Evolutionary conservation across 2,797 vertebrate genomes (phyloP), one percentile per base, ranked within the genome.

Genomic region (Pangasius macronema): DNA sequence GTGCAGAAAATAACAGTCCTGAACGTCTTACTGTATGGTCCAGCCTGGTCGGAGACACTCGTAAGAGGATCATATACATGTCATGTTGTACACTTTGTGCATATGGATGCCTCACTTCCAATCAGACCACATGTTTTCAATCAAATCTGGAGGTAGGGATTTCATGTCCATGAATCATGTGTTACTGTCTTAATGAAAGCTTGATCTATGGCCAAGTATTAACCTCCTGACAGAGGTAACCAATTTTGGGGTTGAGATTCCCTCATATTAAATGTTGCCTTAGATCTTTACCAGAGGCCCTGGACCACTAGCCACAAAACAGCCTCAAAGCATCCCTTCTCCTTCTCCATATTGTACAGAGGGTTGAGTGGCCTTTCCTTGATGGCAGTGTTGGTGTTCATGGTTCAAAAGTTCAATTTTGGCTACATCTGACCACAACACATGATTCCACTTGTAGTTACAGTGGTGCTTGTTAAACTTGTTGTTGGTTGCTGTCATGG

Each of bases 381-480:
- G 8, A 79, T 30, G 30, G n/a, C 51, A 55, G 2, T 36, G 51
- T 10, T 57, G 57, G 79, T 36, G 33, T 24, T 51, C 46, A 76
- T 51, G 42, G 13, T 76, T 79, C n/a, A 51, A 10, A 53, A 10
- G 46, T 53, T 30, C 42, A 46, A 49, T 13, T 73, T 11, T 27
- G 46, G 46, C 30, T 76, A 30, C 73, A 51, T 76, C 73, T 8
- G 46, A 76, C 46, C 49, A 53, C 73, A 76, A 55, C 24, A 75
- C 75, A 30, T 77, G 75, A 53, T 75, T 75, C 42, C 72, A 75
- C 24, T 49, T 49, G 68, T 24, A 72, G 68, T 73, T 46, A 46
- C 39, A 27, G 22, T 73, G 42, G 27, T n/a, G 22, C 39, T 73
- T 73, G 70, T 10, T 72, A 39, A 72, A 22, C 68, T 72, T 9